phyloP scores from a whole-genome alignment of 2,113 vertebrate genomes.

The Hydrochoerus hydrochaeris region DNA sequence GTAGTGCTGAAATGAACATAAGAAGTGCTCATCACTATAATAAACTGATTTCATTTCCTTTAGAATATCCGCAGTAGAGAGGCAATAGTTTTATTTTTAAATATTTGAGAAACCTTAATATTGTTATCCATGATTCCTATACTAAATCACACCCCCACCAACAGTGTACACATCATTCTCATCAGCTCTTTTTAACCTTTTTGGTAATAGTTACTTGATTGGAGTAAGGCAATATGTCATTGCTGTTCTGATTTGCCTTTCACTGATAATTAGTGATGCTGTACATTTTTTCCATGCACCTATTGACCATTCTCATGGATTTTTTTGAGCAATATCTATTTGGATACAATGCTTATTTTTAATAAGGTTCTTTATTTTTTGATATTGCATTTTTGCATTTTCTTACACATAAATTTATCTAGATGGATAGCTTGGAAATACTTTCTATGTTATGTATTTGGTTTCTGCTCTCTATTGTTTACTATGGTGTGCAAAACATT shows the following conservation, averaged over 20 bases:
- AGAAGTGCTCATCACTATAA: too few relatives aligned
- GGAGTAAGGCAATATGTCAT: not conserved
- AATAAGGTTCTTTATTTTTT: not conserved
- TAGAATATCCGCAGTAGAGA: not conserved
- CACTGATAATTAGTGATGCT: not conserved
- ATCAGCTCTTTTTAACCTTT: not conserved
- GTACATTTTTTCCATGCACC: not conserved
- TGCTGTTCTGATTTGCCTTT: not conserved
- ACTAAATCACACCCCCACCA: not conserved
- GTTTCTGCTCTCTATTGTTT: not conserved
- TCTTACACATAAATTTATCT: too few relatives aligned
- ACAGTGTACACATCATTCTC: not conserved
- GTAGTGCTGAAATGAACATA: not conserved
- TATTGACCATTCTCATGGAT: not conserved
- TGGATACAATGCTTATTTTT: not conserved
- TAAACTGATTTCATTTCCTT: not conserved
- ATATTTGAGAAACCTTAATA: not conserved
- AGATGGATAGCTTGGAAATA: not conserved
- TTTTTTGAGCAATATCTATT: not conserved
- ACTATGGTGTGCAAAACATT: not conserved
- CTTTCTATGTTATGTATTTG: not conserved
- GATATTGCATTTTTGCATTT: not conserved
- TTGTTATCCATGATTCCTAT: not conserved
- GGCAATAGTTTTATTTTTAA: not conserved
- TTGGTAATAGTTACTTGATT: not conserved